phyloP scores from a whole-genome alignment of 1,140 invertebrate genomes.

The Antheraea pernyi region DNA sequence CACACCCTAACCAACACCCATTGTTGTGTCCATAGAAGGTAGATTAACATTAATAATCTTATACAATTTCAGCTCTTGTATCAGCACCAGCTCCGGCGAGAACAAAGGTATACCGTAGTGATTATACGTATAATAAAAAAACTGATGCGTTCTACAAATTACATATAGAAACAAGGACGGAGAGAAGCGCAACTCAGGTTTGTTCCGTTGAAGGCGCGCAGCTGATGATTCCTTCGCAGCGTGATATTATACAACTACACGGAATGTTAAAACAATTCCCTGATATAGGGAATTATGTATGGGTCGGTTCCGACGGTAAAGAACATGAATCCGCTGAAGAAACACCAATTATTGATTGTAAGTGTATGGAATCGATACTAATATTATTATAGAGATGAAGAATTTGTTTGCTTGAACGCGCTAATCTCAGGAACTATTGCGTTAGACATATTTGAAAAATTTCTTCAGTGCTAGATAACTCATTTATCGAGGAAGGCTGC shows the following conservation, averaged over 20 bases:
- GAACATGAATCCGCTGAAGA: slow-evolving; percentile 40
- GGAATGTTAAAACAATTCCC: slow-evolving; percentile 52
- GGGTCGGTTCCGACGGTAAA: slow-evolving; percentile 35
- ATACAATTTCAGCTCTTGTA: neutral
- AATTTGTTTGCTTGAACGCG: too few species aligned
- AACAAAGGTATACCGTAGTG: slow-evolving; percentile 36
- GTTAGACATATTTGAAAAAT: too few species aligned
- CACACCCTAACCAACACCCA: neutral
- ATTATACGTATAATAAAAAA: slow-evolving; percentile 46
- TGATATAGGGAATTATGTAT: slow-evolving; percentile 40
- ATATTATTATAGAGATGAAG: too few species aligned
- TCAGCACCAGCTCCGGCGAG: neutral
- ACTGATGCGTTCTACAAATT: slow-evolving; percentile 55
- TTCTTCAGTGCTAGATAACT: too few species aligned
- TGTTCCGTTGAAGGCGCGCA: slow-evolving; percentile 39
- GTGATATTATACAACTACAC: slow-evolving; percentile 40
- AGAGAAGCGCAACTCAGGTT: neutral
- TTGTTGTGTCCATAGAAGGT: too few species aligned
- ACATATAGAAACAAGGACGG: slow-evolving; percentile 29
- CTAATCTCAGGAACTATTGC: too few species aligned
- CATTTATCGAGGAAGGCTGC: too few species aligned
- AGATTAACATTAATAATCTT: neutral
- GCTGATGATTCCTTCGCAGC: slow-evolving; percentile 32
- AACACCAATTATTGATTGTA: slow-evolving; percentile 34
- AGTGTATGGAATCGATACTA: slow-evolving; percentile 15